Conservation (phyloP, 1,140 invertebrate genomes). For the Chelonus insularis region DNA sequence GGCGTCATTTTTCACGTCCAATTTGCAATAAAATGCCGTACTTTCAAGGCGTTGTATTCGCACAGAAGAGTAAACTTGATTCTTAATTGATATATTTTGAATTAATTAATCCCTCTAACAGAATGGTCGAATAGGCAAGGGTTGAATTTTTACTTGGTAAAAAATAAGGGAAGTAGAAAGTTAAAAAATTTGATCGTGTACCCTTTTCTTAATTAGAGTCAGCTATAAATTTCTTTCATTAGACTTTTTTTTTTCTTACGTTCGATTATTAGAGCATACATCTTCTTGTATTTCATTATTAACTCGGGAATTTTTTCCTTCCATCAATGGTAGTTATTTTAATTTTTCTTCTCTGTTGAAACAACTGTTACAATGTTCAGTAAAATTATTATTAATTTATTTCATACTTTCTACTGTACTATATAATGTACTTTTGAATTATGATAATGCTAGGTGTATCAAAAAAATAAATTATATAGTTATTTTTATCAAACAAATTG, state of each 20-base stretch:
- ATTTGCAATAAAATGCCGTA: constrained; percentile 57
- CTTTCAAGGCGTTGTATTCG: constrained; percentile 36
- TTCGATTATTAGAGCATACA: constrained; percentile 61
- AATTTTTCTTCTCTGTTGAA: neutral
- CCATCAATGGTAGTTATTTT: neutral
- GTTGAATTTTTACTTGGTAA: too few species aligned
- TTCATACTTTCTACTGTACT: too few species aligned
- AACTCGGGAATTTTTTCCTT: constrained; percentile 7
- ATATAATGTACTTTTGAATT: too few species aligned
- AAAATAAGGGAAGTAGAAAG: too few species aligned
- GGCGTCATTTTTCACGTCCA: constrained; percentile 63
- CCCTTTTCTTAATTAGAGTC: constrained; percentile 58
- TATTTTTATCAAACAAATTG: too few species aligned
- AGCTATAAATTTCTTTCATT: constrained; percentile 61
- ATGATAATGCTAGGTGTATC: too few species aligned
- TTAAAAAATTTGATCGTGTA: neutral
- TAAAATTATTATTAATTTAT: too few species aligned
- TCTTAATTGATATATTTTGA: constrained; percentile 63
- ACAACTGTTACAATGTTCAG: neutral
- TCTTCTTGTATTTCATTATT: constrained; percentile 54
- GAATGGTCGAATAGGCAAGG: constrained; percentile 33
- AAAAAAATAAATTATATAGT: too few species aligned
- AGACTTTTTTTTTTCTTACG: constrained; percentile 44
- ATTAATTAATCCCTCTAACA: constrained; percentile 61
- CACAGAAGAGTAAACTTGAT: constrained; percentile 58